Percentiles rank a stretch among this genome's conserved stretches.
Conservation (phyloP, 2,113 vertebrate genomes). For the Ceuthmochares aereus region DNA sequence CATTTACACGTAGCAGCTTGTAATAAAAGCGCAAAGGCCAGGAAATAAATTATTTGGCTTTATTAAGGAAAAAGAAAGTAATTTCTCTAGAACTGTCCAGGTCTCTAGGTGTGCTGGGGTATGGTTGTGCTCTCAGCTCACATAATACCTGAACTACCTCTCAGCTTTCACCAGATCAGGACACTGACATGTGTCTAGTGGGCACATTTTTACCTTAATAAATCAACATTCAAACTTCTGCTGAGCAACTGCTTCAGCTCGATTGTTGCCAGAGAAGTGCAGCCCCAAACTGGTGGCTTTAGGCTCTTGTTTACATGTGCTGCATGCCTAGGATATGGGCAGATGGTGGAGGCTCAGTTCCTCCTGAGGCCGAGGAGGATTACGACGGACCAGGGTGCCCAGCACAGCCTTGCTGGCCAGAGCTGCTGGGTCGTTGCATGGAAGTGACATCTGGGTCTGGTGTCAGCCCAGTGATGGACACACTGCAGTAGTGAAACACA, state of each 20-base stretch:
- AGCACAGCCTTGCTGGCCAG: background rate
- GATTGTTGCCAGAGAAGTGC: background rate
- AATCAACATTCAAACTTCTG: background rate
- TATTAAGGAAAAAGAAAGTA: constrained; percentile 61
- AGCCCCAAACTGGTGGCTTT: background rate
- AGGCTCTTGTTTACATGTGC: background rate
- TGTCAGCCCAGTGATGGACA: background rate
- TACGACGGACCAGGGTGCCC: background rate
- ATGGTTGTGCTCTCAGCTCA: background rate
- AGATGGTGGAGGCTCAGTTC: background rate
- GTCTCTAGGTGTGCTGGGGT: background rate
- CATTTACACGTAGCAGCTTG: background rate
- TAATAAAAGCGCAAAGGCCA: constrained; percentile 43
- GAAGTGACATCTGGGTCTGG: background rate
- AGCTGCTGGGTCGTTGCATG: background rate
- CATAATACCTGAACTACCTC: background rate
- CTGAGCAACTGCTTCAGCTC: background rate
- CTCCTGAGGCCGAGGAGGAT: background rate
- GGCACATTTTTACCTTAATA: background rate
- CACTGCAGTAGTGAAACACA: background rate
- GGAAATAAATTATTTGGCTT: constrained; percentile 52
- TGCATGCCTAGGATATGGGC: background rate
- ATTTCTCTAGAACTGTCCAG: background rate
- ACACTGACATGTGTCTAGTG: background rate
- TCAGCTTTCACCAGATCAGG: background rate